Evolutionary conservation across 2,797 vertebrate genomes (phyloP).

Genomic region (Phalanger gymnotis): DNA sequence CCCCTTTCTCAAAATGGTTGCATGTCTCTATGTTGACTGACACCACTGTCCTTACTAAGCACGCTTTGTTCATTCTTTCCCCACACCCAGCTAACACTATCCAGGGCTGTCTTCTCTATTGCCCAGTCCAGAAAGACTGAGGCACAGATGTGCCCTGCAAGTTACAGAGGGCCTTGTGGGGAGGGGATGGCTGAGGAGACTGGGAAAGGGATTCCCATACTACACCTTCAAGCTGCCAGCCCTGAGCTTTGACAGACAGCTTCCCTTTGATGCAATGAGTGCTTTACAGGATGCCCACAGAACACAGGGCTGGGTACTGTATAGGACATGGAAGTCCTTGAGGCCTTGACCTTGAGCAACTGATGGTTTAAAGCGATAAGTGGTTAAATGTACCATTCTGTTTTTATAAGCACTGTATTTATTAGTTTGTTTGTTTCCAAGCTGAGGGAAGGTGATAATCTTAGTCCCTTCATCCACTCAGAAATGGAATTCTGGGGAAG

Average conservation of each 20-base stretch:
- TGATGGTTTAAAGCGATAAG: background rate
- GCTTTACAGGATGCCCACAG: background rate
- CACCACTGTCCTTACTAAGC: background rate
- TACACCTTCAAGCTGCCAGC: background rate
- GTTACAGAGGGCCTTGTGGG: background rate
- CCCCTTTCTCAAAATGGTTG: background rate
- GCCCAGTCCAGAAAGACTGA: background rate
- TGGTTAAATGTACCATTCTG: background rate
- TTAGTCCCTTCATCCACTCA: background rate
- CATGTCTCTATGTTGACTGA: background rate
- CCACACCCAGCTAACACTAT: background rate
- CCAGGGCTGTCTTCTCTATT: background rate
- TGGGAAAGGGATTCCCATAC: background rate
- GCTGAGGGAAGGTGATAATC: background rate
- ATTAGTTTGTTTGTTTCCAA: background rate
- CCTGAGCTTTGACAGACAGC: background rate
- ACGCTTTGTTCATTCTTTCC: background rate
- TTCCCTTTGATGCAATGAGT: background rate
- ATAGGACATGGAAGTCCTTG: too few relatives aligned
- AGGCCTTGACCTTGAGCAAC: background rate
- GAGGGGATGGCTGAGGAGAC: background rate
- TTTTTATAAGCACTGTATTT: background rate
- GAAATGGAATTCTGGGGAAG: background rate
- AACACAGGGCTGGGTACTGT: fast-evolving
- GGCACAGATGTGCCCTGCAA: background rate